Base-by-base conservation (phyloP, 2,888 invertebrate species). In the Pollenia griseotomentosa region DNA sequence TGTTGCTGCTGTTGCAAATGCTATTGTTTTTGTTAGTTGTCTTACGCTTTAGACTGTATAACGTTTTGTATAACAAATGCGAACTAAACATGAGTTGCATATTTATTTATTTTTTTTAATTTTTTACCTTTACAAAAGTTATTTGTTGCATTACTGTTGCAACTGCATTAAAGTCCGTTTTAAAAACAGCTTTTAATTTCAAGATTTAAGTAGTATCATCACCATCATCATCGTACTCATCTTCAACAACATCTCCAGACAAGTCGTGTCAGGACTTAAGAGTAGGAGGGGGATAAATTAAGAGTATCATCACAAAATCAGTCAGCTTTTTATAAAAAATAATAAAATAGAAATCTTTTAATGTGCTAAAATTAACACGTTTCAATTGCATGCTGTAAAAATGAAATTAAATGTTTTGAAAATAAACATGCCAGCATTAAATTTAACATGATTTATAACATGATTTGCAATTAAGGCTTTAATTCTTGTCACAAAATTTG, bases 21-120 rank as follows among this genome's bases (percentile, higher is more conserved):
- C 33, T 6, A 33, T 33, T 82, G 2, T 59, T 82, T 40, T 68
- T 68, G 61, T 83, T 75, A 48, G 68, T 53, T 70, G 75, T 79
- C 51, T 79, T 61, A 46, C 59, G 5, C 12, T 46, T 79, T 46
- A 73, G 78, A 79, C 84, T 68, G 77, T 78, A 77, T 81, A 84
- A 81, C 77, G 81, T 84, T 87, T 84, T 78, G 66, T 78, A 51
- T 87, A 87, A 87, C 84, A 87, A 87, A 87, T 87, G 84, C 81
- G 55, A 81, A 57, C 66, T 74, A 74, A 73, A 84, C 87, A 87
- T 87, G 87, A 87, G 81, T 78, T 87, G 87, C 66, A 87, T 87
- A 84, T 81, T 84, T 77, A 59, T 71, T 46, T 61, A 6, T 59
- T 48, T 42, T 48, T 68, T 3, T 19, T n/a, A 14, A 42, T 42